Evolutionary conservation across 1,140 invertebrate species (phyloP).

Genomic region (Cherax destructor): DNA sequence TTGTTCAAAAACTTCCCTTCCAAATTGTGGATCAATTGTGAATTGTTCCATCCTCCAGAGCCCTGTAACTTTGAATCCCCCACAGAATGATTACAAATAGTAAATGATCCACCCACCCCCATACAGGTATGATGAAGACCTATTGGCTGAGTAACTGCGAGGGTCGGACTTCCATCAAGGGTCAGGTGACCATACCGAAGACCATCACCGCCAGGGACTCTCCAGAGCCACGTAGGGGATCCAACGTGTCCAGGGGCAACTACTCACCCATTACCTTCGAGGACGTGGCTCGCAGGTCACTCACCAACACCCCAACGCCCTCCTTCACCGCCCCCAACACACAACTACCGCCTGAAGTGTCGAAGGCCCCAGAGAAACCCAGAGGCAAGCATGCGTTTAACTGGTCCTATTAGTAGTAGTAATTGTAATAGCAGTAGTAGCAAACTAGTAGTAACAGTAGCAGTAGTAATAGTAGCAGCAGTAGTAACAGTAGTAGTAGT

Average conservation of each 20-base stretch:
- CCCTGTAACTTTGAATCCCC: too few relatives aligned
- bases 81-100: too few relatives aligned
- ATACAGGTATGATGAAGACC: constrained; percentile 91
- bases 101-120: constrained; percentile 50
- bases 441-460: too few relatives aligned
- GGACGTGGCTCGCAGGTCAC: constrained; percentile 82
- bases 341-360: neutral
- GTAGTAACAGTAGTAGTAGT: too few relatives aligned
- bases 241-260: constrained; percentile 48
- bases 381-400: constrained; percentile 14
- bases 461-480: too few relatives aligned
- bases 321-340: constrained; percentile 11
- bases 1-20: too few relatives aligned
- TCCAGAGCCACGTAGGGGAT: constrained; percentile 78
- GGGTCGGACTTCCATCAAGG: constrained; percentile 78
- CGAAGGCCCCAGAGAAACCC: constrained; percentile 11
- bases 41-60: too few relatives aligned
- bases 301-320: constrained; percentile 42
- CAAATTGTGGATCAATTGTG: too few relatives aligned
- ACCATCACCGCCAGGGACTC: constrained; percentile 74
- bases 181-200: constrained; percentile 58
- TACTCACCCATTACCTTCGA: constrained; percentile 91
- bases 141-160: constrained; percentile 89
- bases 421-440: too few relatives aligned
- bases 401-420: too few relatives aligned